Percentiles rank a stretch among this genome's conserved stretches.
Evolutionary conservation across 2,113 vertebrate genomes (phyloP).

Genomic region (Thermophis baileyi): DNA sequence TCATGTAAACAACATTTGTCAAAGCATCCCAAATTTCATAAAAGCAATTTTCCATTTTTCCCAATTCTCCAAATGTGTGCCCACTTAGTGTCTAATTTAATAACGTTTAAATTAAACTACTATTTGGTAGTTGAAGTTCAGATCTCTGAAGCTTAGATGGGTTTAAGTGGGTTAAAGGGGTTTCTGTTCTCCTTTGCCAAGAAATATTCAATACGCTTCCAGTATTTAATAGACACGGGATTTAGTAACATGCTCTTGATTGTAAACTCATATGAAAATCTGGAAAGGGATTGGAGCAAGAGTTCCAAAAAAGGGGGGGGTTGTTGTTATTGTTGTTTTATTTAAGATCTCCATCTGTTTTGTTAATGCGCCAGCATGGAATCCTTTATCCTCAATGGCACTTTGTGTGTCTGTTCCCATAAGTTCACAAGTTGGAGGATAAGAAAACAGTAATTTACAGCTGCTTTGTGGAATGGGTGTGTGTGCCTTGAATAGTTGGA

Average conservation of each 20-base stretch:
- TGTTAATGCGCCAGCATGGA: constrained; percentile 53
- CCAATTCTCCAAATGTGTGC: neutral
- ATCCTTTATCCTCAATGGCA: constrained; percentile 56
- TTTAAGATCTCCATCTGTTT: constrained; percentile 57
- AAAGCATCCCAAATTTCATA: neutral
- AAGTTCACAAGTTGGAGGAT: constrained; percentile 45
- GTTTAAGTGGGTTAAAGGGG: neutral
- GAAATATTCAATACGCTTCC: neutral
- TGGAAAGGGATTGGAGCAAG: constrained; percentile 29
- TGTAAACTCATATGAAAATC: constrained; percentile 16
- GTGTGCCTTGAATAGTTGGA: constrained; percentile 25
- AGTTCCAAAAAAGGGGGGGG: constrained; percentile 1
- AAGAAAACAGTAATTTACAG: constrained; percentile 42
- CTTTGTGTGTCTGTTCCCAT: constrained; percentile 62
- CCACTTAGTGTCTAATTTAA: neutral
- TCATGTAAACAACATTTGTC: neutral
- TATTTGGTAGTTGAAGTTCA: neutral
- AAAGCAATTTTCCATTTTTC: neutral
- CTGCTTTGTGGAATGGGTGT: constrained; percentile 8
- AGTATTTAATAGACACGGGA: neutral
- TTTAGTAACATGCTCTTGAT: neutral
- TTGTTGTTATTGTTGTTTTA: neutral
- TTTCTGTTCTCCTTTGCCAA: neutral
- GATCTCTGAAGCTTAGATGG: neutral
- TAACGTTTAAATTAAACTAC: neutral